These are phyloP conservation scores for Ennomos fuscantarius DNA, from an alignment of 2,888 invertebrate species.

Conservation along the genomic window DNA sequence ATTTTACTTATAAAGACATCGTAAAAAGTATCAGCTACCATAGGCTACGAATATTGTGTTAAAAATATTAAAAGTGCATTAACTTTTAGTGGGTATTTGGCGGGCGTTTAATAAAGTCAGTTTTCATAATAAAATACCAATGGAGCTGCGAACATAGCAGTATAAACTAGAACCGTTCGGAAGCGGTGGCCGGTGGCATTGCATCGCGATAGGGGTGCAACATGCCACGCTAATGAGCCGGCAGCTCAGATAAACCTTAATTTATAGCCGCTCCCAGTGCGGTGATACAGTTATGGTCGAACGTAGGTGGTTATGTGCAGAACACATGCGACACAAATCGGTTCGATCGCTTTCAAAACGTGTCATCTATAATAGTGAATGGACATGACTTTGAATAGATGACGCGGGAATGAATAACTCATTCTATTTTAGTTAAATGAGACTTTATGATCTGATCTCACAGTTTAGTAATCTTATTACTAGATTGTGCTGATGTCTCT, in stretches of 20 bases:
- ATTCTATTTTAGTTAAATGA: slow-evolving; percentile 2
- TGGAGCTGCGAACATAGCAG: slow-evolving; percentile 19
- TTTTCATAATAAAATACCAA: slow-evolving; percentile 24
- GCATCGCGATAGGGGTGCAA: slow-evolving; percentile 66
- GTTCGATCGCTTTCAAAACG: slow-evolving; percentile 32
- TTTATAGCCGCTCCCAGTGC: slow-evolving; percentile 58
- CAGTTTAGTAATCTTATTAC: too few relatives aligned
- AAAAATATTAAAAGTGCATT: slow-evolving; percentile 6
- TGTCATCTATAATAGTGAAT: slow-evolving; percentile 23
- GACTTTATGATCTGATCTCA: too few relatives aligned
- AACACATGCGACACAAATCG: slow-evolving; percentile 33
- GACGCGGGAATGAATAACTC: slow-evolving; percentile 10
- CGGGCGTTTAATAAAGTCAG: slow-evolving; percentile 18
- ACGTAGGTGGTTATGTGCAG: slow-evolving; percentile 31
- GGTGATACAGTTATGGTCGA: slow-evolving; percentile 42
- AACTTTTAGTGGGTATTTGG: slow-evolving; percentile 2
- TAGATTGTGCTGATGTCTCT: too few relatives aligned
- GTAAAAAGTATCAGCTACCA: background rate
- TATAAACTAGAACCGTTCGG: slow-evolving; percentile 15
- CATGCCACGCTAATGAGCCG: slow-evolving; percentile 73
- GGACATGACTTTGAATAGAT: slow-evolving; percentile 18
- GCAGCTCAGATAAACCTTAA: slow-evolving; percentile 69
- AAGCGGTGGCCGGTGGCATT: slow-evolving; percentile 24
- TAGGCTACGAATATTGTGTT: background rate
- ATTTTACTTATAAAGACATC: background rate